Base-by-base conservation (phyloP, 1,140 invertebrate species). In the Nixonia krombeini region DNA sequence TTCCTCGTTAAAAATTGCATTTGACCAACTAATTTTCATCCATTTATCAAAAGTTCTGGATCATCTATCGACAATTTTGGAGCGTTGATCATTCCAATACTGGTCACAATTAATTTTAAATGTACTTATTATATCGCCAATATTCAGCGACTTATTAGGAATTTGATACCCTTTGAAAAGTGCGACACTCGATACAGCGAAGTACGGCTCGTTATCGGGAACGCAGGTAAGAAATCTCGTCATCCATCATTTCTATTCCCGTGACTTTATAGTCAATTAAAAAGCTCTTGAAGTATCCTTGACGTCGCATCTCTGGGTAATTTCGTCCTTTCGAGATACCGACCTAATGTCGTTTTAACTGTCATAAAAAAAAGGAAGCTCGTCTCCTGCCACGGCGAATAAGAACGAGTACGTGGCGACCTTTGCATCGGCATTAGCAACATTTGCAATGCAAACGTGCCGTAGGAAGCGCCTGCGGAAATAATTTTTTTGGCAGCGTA, bases 291-390 rank as follows among this genome's bases (percentile, higher is more conserved):
- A 69, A 69, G 57, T 44, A 57, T 69, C 53, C 59, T 69, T 63
- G 59, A 59, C 26, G 57, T 51, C 17, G 29, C 58, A 57, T 70
- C 62, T 65, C 47, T 50, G 49, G 42, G 56, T 52, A 65, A 70
- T 70, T 70, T 65, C 52, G 42, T 45, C 42, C 61, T 44, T 52
- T 56, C 47, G 40, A 65, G 56, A 64, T 61, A 64, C 29, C 46
- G 42, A 57, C 52, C 65, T 70, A 57, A 70, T 70, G 56, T 21
- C 52, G 46, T 61, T 70, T 64, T 57, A 57, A 70, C 57, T 26
- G 52, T 62, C 67, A 62, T 70, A 70, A 65, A 70, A 70, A 70
- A 70, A 64, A 70, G 63, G 38, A n/a, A n/a, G 50, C 59, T 23
- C 42, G 10, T 8, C 16, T 38, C 21, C 16, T 44, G 31, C 37